Evolutionary conservation across 2,797 vertebrate genomes (phyloP), one percentile per base, ranked within the genome.

Genomic region (Acipenser transmontanus): DNA sequence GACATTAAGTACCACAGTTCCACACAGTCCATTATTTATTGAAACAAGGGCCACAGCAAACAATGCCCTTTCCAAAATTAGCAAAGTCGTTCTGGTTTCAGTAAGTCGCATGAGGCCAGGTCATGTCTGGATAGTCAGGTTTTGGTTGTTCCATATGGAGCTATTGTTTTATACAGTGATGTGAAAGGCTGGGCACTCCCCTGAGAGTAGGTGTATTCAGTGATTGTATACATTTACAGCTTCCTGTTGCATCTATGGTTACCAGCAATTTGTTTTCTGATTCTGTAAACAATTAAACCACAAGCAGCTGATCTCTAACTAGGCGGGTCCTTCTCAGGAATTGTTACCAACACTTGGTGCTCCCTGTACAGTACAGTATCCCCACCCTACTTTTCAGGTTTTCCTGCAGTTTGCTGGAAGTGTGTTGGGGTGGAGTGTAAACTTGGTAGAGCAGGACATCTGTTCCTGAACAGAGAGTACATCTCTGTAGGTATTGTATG

Each of bases 271-370:
- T 70, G 66, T 66, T 71, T 67, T 69, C 17, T 14, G 17, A 8
- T 61, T 76, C 20, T 80, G 72, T 82, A 74, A 81, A 84, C 72
- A 85, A 76, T 34, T 1, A 82, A 82, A 84, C 77, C 66, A 2
- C 75, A 6, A 77, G 77, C 7, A 64, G 51, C 54, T n/a, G 54
- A n/a, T 34, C 34, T 34, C 54, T 57, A 13, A 13, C 9, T n/a
- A 7, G 12, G 54, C 54, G 34, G 34, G 34, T 34, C 34, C 34
- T 34, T 34, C 34, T 34, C 34, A 34, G 34, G 4, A 34, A 34
- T 34, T 34, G 34, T 34, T 34, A 34, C 20, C 20, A 34, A 34
- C 34, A 34, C 34, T 34, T 34, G 34, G 34, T 34, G 34, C 34
- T 34, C 34, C 34, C 4, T 34, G 34, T 34, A 34, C 34, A 34